phyloP scores from a whole-genome alignment of 2,113 vertebrate genomes.

The Mixornis gularis region DNA sequence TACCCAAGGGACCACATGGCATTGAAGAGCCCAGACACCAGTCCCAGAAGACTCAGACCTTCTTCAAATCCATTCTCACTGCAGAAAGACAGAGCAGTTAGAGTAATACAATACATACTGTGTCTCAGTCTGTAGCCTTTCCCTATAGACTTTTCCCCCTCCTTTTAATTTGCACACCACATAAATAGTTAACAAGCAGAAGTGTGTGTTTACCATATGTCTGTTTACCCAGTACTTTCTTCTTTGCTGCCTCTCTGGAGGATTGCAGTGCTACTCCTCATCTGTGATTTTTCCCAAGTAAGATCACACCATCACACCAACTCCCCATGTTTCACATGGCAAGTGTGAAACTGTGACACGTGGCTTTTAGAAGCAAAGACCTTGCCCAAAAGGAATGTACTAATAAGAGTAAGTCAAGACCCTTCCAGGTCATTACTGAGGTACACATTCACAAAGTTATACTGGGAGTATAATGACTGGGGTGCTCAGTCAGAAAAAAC shows the following conservation, averaged over 20 bases:
- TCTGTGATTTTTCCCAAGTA: background rate
- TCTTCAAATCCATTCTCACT: constrained; percentile 82
- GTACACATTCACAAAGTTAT: background rate
- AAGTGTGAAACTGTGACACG: background rate
- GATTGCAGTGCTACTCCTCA: background rate
- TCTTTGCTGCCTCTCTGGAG: background rate
- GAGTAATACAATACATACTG: constrained; percentile 35
- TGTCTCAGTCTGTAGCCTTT: background rate
- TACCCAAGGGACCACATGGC: constrained; percentile 79
- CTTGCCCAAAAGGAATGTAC: background rate
- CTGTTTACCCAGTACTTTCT: background rate
- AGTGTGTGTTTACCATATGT: too few relatives aligned
- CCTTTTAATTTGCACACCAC: background rate
- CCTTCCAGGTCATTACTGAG: background rate
- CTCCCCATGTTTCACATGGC: background rate
- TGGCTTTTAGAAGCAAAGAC: background rate
- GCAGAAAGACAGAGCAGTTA: constrained; percentile 7
- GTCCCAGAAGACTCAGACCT: constrained; percentile 73
- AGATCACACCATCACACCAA: background rate
- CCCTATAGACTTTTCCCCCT: background rate
- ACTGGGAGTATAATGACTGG: background rate
- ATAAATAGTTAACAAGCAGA: background rate
- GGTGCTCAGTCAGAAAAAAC: background rate
- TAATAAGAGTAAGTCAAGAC: background rate
- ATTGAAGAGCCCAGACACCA: constrained; percentile 75